Evolutionary conservation across 2,888 invertebrate genomes (phyloP).

Genomic region (Limnephilus marmoratus): DNA sequence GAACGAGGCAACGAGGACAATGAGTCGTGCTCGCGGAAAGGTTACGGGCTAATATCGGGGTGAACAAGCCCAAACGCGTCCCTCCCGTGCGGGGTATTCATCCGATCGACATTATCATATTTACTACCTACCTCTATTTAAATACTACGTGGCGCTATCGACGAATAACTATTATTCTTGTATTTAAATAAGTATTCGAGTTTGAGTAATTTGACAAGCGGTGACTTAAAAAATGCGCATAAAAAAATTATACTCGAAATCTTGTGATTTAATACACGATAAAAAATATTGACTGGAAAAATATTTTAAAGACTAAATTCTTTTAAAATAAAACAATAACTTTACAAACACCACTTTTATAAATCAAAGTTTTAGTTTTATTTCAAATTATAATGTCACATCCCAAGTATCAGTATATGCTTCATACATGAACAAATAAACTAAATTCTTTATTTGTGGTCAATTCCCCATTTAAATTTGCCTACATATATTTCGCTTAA

Average conservation of each 20-base stretch:
- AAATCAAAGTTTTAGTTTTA: no score
- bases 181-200: not conserved
- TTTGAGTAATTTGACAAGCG: not conserved
- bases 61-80: conserved; percentile 13
- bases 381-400: no score
- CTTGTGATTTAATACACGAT: not conserved
- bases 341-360: no score
- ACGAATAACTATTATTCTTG: not conserved
- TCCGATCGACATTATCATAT: conserved; percentile 4
- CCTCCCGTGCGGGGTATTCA: not conserved
- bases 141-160: conserved; percentile 20
- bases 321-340: no score
- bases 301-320: not conserved
- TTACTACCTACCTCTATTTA: conserved; percentile 7
- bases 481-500: not conserved
- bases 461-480: not conserved
- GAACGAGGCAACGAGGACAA: conserved; percentile 30
- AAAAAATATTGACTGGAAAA: not conserved
- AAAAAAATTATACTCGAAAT: not conserved
- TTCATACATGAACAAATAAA: no score
- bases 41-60: conserved; percentile 25
- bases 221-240: not conserved
- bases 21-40: conserved; percentile 21
- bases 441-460: not conserved
- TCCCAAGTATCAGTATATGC: no score